Conservation (phyloP, 2,888 invertebrate species). For the Hyposoter dolosus region DNA sequence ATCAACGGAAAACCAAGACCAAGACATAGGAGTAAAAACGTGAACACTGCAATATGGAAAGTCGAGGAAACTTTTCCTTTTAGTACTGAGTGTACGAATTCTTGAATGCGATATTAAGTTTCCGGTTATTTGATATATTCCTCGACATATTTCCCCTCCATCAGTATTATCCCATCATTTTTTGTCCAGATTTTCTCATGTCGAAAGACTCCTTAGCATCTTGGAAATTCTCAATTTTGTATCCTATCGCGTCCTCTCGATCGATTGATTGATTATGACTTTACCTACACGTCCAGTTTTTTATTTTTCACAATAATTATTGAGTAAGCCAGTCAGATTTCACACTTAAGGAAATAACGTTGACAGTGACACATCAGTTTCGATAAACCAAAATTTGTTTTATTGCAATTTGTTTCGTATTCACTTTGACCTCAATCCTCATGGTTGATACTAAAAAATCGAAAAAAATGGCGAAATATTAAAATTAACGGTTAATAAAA, state of each 20-base stretch:
- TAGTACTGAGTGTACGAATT: constrained; percentile 23
- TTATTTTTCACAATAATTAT: neutral
- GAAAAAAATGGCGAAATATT: neutral
- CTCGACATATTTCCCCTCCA: constrained; percentile 37
- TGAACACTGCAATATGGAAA: constrained; percentile 37
- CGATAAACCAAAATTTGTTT: neutral
- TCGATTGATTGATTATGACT: neutral
- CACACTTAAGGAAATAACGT: neutral
- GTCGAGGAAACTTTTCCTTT: constrained; percentile 39
- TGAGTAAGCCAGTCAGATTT: neutral
- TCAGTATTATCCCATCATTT: neutral
- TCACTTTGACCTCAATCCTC: neutral
- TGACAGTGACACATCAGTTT: neutral
- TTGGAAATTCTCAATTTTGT: neutral
- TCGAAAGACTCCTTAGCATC: neutral
- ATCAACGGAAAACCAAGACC: constrained; percentile 40
- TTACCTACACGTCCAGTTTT: neutral
- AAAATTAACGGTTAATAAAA: neutral
- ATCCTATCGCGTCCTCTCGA: neutral
- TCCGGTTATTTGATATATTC: constrained; percentile 55
- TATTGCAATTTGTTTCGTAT: neutral
- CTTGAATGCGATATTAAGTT: constrained; percentile 51
- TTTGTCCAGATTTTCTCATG: neutral
- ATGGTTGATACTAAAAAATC: neutral
- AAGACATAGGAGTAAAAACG: constrained; percentile 30